Conservation (phyloP, 2,113 vertebrate genomes). For the Boulengeromyrus knoepffleri region DNA sequence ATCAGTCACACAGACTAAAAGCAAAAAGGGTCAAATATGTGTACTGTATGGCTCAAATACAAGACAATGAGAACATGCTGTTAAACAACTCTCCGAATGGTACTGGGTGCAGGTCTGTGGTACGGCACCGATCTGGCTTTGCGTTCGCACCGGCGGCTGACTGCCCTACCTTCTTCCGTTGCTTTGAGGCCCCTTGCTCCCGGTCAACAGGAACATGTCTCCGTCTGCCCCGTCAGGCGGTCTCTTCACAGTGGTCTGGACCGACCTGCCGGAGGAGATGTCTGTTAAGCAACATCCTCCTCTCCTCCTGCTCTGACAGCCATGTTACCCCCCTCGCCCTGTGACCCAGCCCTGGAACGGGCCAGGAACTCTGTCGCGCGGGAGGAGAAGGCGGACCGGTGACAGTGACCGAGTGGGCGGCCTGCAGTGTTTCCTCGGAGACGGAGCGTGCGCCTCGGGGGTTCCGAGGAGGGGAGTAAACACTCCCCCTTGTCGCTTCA, state of each 20-base stretch:
- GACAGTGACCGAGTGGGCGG: background rate
- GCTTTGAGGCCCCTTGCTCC: slow-evolving; percentile 65
- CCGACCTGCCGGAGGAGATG: slow-evolving; percentile 62
- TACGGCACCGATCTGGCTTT: no score
- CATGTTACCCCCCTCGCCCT: background rate
- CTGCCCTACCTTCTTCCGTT: slow-evolving; percentile 76
- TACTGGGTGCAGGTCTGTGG: background rate
- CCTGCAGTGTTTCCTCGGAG: background rate
- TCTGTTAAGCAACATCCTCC: background rate
- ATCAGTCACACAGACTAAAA: background rate
- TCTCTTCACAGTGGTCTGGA: slow-evolving; percentile 56
- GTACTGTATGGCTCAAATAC: background rate
- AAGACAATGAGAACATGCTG: background rate
- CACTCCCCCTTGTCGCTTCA: background rate
- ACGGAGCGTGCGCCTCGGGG: background rate
- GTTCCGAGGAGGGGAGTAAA: background rate
- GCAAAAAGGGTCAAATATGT: background rate
- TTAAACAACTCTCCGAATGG: background rate
- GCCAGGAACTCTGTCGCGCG: background rate
- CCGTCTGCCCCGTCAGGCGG: slow-evolving; percentile 53
- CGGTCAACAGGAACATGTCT: slow-evolving; percentile 91
- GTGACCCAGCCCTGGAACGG: background rate
- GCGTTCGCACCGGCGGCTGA: background rate
- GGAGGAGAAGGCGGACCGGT: background rate
- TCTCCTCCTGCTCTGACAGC: background rate